Conservation (phyloP, 2,797 vertebrate species). For the Hippocampus kuda region DNA sequence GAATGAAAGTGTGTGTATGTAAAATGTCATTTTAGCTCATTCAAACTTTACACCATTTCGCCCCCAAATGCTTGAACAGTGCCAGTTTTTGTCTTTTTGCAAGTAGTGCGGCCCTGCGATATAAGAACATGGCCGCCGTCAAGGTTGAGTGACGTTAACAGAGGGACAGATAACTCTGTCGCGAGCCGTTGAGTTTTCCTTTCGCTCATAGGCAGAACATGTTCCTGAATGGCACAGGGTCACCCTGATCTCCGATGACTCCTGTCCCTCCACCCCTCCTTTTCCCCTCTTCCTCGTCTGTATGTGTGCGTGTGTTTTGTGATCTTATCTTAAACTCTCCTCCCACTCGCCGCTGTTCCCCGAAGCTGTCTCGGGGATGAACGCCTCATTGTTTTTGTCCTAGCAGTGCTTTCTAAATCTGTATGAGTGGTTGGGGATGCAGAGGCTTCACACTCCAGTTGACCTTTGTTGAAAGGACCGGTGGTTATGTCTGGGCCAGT, state of each 20-base stretch:
- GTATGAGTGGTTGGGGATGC: neutral
- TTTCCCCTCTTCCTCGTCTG: conserved; percentile 50
- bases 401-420: conserved; percentile 45
- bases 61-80: conserved; percentile 10
- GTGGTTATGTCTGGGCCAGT: conserved; percentile 39
- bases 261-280: conserved; percentile 40
- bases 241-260: conserved; percentile 65
- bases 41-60: conserved; percentile 6
- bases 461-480: conserved; percentile 20
- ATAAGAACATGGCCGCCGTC: conserved; percentile 34
- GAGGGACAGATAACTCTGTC: conserved; percentile 43
- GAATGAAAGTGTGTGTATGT: no score
- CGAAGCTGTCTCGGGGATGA: conserved; percentile 64
- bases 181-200: conserved; percentile 49
- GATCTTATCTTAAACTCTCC: conserved; percentile 68
- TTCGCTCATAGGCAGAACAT: conserved; percentile 56
- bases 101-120: conserved; percentile 13
- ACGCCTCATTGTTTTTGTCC: conserved; percentile 68
- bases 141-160: conserved; percentile 44
- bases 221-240: conserved; percentile 60
- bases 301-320: conserved; percentile 45
- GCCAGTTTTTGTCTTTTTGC: conserved; percentile 11
- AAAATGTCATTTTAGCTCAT: no score
- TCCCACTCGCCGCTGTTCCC: conserved; percentile 65
- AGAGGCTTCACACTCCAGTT: neutral